Evolutionary conservation across 23 tunicate genomes (phyloP).

Genomic region (Oikopleura vanhoeffeni): DNA sequence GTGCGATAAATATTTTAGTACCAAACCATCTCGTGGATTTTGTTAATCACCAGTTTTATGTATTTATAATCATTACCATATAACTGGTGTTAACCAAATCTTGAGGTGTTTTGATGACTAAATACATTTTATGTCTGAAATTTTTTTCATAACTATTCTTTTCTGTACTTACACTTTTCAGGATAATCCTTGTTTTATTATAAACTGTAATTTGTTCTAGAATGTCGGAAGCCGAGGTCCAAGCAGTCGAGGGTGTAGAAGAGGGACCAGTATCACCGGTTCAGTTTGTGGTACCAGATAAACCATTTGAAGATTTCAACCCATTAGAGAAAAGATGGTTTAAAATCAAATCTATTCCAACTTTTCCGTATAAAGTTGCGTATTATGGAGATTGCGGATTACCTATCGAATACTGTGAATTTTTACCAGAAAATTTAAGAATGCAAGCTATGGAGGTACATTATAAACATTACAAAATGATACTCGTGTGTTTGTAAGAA

Average conservation of each 20-base stretch:
- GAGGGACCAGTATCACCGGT: not conserved
- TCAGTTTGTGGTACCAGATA: not conserved
- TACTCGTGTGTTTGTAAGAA: too few relatives aligned
- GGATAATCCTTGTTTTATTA: too few relatives aligned
- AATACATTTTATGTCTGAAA: too few relatives aligned
- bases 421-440: conserved; percentile 68
- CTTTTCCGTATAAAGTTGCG: not conserved
- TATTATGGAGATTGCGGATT: conserved; percentile 40
- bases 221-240: not conserved
- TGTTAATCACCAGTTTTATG: too few relatives aligned
- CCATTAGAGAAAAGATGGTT: not conserved
- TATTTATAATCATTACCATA: too few relatives aligned
- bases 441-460: conserved; percentile 38
- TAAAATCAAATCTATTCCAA: not conserved
- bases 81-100: too few relatives aligned
- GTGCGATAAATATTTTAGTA: too few relatives aligned
- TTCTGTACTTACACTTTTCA: too few relatives aligned
- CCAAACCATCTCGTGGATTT: too few relatives aligned
- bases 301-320: not conserved
- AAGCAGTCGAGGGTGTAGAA: not conserved
- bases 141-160: too few relatives aligned
- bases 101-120: too few relatives aligned
- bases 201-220: too few relatives aligned
- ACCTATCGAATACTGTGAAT: conserved; percentile 87
- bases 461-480: conserved; percentile 31